Conservation (phyloP, 2,888 invertebrate genomes). For the Caenorhabditis japonica region DNA sequence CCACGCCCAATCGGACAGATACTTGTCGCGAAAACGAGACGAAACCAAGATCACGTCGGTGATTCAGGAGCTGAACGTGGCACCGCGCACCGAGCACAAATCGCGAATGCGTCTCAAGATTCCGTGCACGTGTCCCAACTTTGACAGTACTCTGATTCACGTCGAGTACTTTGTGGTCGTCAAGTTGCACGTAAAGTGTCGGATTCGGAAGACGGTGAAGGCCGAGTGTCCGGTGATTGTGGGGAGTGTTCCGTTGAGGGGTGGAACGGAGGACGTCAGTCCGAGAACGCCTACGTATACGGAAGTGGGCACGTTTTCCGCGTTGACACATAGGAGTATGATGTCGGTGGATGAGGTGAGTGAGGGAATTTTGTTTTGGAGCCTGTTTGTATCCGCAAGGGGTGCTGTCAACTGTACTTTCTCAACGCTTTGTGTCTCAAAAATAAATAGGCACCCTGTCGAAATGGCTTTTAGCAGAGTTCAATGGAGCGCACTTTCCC, state of each 20-base stretch:
- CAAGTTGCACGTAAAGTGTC: constrained; percentile 47
- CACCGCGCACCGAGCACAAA: constrained; percentile 26
- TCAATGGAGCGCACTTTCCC: too few relatives aligned
- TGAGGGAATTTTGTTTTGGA: neutral
- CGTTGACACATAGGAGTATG: constrained; percentile 51
- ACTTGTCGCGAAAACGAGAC: constrained; percentile 39
- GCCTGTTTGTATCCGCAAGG: neutral
- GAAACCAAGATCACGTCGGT: constrained; percentile 30
- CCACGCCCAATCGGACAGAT: constrained; percentile 23
- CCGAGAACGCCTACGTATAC: constrained; percentile 42
- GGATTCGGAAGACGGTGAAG: constrained; percentile 42
- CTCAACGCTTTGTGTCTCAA: too few relatives aligned
- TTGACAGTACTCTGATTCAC: constrained; percentile 48
- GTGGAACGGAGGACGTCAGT: constrained; percentile 24
- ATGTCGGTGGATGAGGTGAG: constrained; percentile 47
- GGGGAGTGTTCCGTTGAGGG: constrained; percentile 27
- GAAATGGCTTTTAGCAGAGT: too few relatives aligned
- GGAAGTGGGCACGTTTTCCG: constrained; percentile 38
- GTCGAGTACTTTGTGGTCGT: constrained; percentile 48
- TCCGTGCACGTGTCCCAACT: constrained; percentile 38
- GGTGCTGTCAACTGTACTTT: too few relatives aligned
- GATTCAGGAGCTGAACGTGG: constrained; percentile 35
- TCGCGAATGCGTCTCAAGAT: constrained; percentile 32
- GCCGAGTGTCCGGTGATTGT: constrained; percentile 51
- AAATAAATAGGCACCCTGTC: too few relatives aligned